Evolutionary conservation across 1,140 invertebrate genomes (phyloP).

Genomic region (Marisa cornuarietis): DNA sequence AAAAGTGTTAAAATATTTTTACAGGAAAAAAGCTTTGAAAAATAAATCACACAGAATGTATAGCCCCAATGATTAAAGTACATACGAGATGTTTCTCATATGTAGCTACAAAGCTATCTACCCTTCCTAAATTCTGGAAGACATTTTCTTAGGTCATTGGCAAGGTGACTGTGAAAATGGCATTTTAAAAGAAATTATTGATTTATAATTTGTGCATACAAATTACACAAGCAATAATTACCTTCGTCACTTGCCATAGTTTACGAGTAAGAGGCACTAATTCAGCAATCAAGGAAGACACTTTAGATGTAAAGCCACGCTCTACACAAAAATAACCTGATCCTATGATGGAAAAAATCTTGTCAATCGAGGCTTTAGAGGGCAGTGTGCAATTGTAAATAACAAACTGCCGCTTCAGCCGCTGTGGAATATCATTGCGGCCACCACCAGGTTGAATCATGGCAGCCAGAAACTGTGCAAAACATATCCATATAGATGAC

Average conservation of each 20-base stretch:
- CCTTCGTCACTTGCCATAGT: conserved; percentile 87
- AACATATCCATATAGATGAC: no score
- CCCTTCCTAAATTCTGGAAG: no score
- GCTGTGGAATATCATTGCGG: conserved; percentile 93
- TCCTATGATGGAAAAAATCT: conserved; percentile 77
- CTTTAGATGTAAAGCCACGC: conserved; percentile 77
- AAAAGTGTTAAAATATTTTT: no score
- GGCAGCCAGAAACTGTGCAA: conserved; percentile 76
- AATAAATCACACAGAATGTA: no score
- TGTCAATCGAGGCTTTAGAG: conserved; percentile 85
- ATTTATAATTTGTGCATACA: no score
- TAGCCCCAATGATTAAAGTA: no score
- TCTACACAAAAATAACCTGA: conserved; percentile 61
- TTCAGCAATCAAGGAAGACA: conserved; percentile 80
- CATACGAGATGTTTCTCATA: no score
- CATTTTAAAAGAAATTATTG: no score
- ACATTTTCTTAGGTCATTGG: no score
- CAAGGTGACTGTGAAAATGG: no score
- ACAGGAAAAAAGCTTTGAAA: no score
- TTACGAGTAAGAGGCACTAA: conserved; percentile 86
- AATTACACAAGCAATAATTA: conserved; percentile 28
- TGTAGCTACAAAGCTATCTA: no score
- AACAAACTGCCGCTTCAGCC: conserved; percentile 92
- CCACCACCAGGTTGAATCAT: conserved; percentile 96
- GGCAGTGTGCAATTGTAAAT: conserved; percentile 95